phyloP scores from a whole-genome alignment of 23 tunicate species.

The Diplosoma virens region DNA sequence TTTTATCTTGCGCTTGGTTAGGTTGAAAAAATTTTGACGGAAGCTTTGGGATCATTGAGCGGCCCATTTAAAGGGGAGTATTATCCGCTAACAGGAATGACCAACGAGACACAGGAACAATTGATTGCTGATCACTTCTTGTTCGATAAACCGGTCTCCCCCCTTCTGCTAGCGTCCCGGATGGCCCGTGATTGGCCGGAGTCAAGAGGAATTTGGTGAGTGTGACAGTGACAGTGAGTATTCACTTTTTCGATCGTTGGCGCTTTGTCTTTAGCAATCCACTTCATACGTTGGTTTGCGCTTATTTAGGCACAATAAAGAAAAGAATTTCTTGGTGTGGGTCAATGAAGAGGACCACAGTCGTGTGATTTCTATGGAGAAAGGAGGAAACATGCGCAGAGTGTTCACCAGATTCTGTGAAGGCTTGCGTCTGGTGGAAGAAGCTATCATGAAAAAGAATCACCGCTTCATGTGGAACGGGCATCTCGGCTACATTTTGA shows the following conservation, averaged over 20 bases:
- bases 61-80: constrained; percentile 74
- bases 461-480: constrained; percentile 76
- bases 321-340: constrained; percentile 77
- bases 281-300: too few species aligned
- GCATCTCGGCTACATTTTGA: constrained; percentile 75
- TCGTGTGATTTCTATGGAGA: constrained; percentile 76
- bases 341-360: constrained; percentile 88
- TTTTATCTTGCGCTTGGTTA: neutral
- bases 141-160: constrained; percentile 88
- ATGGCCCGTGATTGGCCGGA: constrained; percentile 96
- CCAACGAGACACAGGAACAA: constrained; percentile 75
- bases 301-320: constrained; percentile 69
- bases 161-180: constrained; percentile 61
- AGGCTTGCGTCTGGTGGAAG: constrained; percentile 59
- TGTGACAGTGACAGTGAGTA: neutral
- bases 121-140: constrained; percentile 75
- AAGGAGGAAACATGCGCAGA: constrained; percentile 74
- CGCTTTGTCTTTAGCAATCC: too few species aligned
- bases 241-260: too few species aligned
- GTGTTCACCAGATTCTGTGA: constrained; percentile 77
- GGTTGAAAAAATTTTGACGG: constrained; percentile 59
- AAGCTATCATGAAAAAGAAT: constrained; percentile 48
- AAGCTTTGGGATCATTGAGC: constrained; percentile 39
- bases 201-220: constrained; percentile 78
- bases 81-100: constrained; percentile 78